Conservation (phyloP, 2,888 invertebrate species). For the Pachymerium ferrugineum region DNA sequence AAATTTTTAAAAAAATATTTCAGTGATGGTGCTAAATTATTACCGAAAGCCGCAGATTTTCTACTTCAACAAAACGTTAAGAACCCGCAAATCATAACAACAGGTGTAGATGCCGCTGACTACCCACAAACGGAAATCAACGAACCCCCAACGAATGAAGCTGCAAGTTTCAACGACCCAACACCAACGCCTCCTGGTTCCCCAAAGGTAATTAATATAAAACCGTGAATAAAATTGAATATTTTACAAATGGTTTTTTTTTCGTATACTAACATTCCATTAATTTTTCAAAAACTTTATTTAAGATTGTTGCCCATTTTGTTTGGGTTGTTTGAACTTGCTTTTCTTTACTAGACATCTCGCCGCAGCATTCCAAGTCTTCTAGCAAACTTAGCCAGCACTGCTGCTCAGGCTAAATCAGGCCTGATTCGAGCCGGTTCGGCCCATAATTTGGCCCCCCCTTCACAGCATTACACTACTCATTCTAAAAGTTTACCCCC, state of each 20-base stretch:
- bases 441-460: slow-evolving; percentile 63
- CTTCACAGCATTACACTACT: slow-evolving; percentile 33
- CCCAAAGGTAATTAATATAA: slow-evolving; percentile 12
- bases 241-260: no score
- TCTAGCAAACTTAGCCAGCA: slow-evolving; percentile 44
- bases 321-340: neutral
- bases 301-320: neutral
- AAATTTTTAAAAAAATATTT: neutral
- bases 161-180: neutral
- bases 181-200: slow-evolving; percentile 24
- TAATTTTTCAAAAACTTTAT: neutral
- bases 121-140: neutral
- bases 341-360: neutral
- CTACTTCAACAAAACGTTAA: slow-evolving; percentile 8
- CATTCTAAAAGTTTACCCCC: slow-evolving; percentile 45
- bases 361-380: slow-evolving; percentile 31
- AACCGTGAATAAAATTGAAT: neutral
- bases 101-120: slow-evolving; percentile 25
- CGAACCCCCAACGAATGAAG: neutral
- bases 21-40: slow-evolving; percentile 29
- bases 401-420: slow-evolving; percentile 42
- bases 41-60: neutral
- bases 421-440: slow-evolving; percentile 65
- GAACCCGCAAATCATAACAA: slow-evolving; percentile 26
- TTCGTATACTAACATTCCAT: neutral